A percentile compares a stretch with the other conserved stretches of the same genome.
Evolutionary conservation across 2,113 vertebrate genomes (phyloP).

Genomic region (Ceyx cyanopectus): DNA sequence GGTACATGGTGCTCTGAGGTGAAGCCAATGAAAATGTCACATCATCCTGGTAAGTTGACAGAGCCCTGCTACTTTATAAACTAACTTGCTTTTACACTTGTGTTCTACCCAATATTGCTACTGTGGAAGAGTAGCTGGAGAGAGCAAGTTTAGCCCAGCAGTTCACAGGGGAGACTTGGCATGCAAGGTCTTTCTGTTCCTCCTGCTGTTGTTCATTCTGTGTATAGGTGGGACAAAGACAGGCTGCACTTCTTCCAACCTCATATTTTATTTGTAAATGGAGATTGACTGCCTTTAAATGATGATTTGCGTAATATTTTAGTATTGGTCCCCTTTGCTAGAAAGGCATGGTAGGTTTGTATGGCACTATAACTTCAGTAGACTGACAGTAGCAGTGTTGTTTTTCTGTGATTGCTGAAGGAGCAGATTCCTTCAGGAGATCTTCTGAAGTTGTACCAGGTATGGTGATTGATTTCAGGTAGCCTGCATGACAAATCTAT

Average conservation of each 20-base stretch:
- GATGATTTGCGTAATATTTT: background rate
- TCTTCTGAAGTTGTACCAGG: background rate
- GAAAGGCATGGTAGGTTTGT: background rate
- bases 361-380: background rate
- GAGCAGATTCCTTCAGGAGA: background rate
- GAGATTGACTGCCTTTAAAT: background rate
- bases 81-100: background rate
- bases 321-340: background rate
- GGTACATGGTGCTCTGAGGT: accelerated
- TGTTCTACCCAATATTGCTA: background rate
- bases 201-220: background rate
- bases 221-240: background rate
- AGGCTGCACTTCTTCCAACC: background rate
- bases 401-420: background rate
- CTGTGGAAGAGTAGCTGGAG: background rate
- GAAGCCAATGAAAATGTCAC: background rate
- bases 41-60: background rate
- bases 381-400: background rate
- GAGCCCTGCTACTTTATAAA: background rate
- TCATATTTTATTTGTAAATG: accelerated
- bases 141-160: background rate
- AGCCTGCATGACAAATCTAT: background rate
- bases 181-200: background rate
- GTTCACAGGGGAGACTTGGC: background rate
- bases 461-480: background rate